These are phyloP conservation scores for Phalacrocorax carbo DNA, from an alignment of 2,113 vertebrate genomes.

Conservation along the genomic window DNA sequence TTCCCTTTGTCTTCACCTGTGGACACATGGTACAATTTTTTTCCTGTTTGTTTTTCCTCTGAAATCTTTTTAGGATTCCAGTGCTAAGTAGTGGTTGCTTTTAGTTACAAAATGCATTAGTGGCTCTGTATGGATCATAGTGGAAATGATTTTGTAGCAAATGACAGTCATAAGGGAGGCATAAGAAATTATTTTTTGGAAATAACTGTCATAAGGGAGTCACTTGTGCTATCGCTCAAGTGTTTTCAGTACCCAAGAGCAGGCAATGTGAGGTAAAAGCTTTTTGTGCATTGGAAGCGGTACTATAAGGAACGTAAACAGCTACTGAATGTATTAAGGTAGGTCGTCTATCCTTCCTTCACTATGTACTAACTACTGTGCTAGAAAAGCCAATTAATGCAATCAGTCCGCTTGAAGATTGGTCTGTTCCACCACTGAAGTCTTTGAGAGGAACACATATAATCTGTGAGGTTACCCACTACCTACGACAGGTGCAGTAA, in stretches of 20 bases:
- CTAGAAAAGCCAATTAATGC: background rate
- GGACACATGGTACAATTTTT: background rate
- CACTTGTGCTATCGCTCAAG: background rate
- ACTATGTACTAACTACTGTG: background rate
- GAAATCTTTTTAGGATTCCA: background rate
- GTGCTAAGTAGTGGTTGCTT: background rate
- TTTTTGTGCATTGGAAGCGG: background rate
- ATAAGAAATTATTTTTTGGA: slow-evolving; percentile 39
- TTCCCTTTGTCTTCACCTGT: background rate
- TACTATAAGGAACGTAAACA: background rate
- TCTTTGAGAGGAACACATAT: background rate
- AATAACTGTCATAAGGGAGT: slow-evolving; percentile 34
- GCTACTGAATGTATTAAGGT: background rate
- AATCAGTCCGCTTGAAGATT: background rate
- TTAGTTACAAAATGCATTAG: slow-evolving; percentile 35
- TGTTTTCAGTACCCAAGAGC: background rate
- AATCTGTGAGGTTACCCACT: background rate
- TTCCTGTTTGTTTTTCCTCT: background rate
- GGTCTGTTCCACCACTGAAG: background rate
- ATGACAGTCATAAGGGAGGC: slow-evolving; percentile 23
- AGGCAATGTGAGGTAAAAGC: slow-evolving; percentile 11
- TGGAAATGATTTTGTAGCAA: slow-evolving; percentile 37
- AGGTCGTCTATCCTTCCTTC: background rate
- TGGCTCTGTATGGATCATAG: background rate
- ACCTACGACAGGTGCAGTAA: background rate